phyloP scores from a whole-genome alignment of 2,113 vertebrate genomes.

The Felis catus region F.catus_Fca126_mat1.0 CM031424.1:39173501-39174000 shows the following conservation, averaged over 20 bases:
- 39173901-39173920: background rate
- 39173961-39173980: no score
- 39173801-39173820: conserved; percentile 37
- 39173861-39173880: background rate
- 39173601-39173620: background rate
- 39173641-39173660: background rate
- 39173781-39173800: background rate
- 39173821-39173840: background rate
- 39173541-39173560: background rate
- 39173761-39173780: conserved; percentile 5
- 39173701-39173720: conserved; percentile 12
- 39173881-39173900: background rate
- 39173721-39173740: background rate
- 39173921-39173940: background rate
- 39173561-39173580: background rate
- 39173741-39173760: background rate
- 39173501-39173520: background rate
- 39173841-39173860: background rate
- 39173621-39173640: background rate
- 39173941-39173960: no score
- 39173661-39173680: conserved; percentile 17
- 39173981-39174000: background rate
- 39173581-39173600: background rate
- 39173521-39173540: background rate
- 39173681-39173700: conserved; percentile 4